Conservation (phyloP, 2,113 vertebrate genomes). For the Cochlearius cochlearius region DNA sequence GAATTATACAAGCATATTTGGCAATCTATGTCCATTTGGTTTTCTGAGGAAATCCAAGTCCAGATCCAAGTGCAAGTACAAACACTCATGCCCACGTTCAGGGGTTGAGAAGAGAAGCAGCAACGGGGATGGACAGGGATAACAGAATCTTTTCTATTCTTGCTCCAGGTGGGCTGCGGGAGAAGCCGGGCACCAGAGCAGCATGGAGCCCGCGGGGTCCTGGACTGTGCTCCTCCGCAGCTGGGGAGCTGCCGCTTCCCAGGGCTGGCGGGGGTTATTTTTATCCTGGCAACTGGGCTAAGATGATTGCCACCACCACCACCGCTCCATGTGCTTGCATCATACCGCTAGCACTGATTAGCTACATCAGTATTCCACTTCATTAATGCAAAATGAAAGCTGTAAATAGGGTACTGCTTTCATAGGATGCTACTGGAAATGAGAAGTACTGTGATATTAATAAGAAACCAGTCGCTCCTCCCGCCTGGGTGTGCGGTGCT, state of each 20-base stretch:
- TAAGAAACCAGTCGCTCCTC: background rate
- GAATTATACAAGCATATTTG: background rate
- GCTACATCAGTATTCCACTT: slow-evolving; percentile 54
- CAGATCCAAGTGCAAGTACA: background rate
- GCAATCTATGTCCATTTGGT: background rate
- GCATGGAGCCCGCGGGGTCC: rapidly evolving
- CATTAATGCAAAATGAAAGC: slow-evolving; percentile 52
- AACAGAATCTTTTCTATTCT: background rate
- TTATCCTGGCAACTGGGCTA: slow-evolving; percentile 23
- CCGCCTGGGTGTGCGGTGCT: background rate
- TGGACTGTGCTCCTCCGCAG: background rate
- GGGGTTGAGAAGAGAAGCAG: background rate
- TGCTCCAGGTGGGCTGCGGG: background rate
- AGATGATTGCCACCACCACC: background rate
- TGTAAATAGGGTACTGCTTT: slow-evolving; percentile 41
- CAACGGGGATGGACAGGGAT: background rate
- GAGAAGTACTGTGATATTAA: background rate
- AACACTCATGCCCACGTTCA: background rate
- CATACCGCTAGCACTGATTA: slow-evolving; percentile 21
- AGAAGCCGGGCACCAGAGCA: background rate
- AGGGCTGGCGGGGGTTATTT: slow-evolving; percentile 13
- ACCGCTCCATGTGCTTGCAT: background rate
- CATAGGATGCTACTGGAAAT: background rate
- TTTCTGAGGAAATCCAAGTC: background rate
- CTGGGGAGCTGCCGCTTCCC: background rate